Percentiles rank a stretch among this genome's conserved stretches.
Evolutionary conservation across 2,797 vertebrate species (phyloP).

Genomic region (Lepidocolaptes lacrymiger): DNA sequence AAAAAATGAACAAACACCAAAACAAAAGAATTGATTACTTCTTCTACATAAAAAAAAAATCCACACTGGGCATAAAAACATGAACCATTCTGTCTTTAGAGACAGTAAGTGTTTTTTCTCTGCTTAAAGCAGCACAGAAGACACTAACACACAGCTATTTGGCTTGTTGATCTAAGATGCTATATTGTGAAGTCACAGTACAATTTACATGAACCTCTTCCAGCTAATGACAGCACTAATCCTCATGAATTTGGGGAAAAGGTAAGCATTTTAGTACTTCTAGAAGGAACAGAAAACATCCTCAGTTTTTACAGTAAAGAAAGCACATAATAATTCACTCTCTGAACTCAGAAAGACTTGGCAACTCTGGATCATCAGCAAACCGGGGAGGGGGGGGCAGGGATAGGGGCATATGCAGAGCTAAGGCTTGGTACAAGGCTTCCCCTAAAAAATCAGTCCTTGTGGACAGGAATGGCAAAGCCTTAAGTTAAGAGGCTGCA

Average conservation of each 20-base stretch:
- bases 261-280: not conserved
- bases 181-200: not conserved
- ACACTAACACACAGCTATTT: not conserved
- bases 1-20: not conserved
- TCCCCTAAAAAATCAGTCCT: not conserved
- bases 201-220: not conserved
- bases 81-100: not conserved
- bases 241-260: not conserved
- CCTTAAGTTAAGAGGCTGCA: not conserved
- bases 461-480: not conserved
- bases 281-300: not conserved
- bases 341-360: not conserved
- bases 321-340: not conserved
- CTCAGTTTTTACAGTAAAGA: not conserved
- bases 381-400: rapidly evolving
- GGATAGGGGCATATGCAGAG: rapidly evolving
- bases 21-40: not conserved
- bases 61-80: not conserved
- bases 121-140: not conserved
- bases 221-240: not conserved
- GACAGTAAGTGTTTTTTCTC: not conserved
- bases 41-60: not conserved
- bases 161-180: not conserved
- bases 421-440: not conserved
- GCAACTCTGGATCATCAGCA: not conserved